Base-by-base conservation (phyloP, 2,888 invertebrate species). In the Sthenelais limicola region DNA sequence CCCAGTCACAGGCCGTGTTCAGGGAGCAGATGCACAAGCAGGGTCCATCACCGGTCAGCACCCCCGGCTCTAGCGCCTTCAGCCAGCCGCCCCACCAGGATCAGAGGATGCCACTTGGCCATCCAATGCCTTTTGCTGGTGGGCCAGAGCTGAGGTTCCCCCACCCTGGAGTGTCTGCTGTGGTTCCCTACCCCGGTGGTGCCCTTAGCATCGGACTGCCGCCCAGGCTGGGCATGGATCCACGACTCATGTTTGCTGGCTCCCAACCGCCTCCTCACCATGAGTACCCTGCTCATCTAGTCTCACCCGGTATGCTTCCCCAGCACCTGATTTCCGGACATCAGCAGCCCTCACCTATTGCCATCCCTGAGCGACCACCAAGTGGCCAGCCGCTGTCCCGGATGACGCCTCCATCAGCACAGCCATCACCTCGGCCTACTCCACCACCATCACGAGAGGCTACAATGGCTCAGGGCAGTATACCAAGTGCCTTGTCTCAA, bases 31-130 rank as follows among this genome's bases (percentile, higher is more conserved):
- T 68, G 32, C 54, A 43, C 18, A 52, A 43, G 33, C 7, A 51
- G 7, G 51, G 28, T 26, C 30, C 30, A 1, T 21, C 15, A 21
- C 9, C 47, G 2, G 12, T 12, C 9, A 21, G 15, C 3, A 4
- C 24, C 0, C 48, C 56, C 9, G 43, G 33, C 7, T 5, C 51
- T 21, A 43, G 73, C 43, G 49, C 73, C 43, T 68, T 73, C 68
- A 32, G 92, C 92, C 74, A 91, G 92, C 82, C 94, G 93, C 58
- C 47, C 30, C 71, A 33, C 1, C 70, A 70, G 2, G 47, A 48
- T 4, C 71, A 47, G 4, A 68, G 69, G 9, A 28, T 49, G 32
- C 30, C 26, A 4, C 68, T 56, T 21, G 52, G 35, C 33, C 68
- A 72, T 21, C 28, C 38, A 9, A 2, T 71, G 24, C 49, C 49